Percentiles rank a stretch among this genome's conserved stretches.
These are phyloP conservation scores for Peromyscus eremicus DNA, from an alignment of 2,797 vertebrate species.

Conservation along the genomic window DNA sequence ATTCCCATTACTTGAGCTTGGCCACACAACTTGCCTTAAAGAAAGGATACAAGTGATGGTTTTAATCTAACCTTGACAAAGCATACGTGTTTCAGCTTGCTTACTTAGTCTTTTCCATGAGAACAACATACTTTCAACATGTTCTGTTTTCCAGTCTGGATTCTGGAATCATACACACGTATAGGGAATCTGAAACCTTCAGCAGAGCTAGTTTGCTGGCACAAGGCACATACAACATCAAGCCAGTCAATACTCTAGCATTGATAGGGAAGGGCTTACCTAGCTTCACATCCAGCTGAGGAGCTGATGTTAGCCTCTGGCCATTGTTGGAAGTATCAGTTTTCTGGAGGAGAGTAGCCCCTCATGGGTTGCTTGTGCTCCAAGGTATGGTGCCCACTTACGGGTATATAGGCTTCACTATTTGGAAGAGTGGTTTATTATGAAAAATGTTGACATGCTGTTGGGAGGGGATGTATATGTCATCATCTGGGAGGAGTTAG, in stretches of 20 bases:
- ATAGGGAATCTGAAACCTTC: background rate
- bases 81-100: background rate
- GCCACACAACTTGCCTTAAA: background rate
- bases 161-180: background rate
- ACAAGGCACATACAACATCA: background rate
- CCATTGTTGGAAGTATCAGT: background rate
- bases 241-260: background rate
- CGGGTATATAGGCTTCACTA: background rate
- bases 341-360: background rate
- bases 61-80: background rate
- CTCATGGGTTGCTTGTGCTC: background rate
- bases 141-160: background rate
- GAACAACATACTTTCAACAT: accelerated
- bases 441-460: background rate
- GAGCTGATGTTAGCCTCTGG: background rate
- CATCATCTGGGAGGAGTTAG: background rate
- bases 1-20: background rate
- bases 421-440: background rate
- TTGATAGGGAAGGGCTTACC: background rate
- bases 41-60: background rate
- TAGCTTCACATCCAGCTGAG: background rate
- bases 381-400: background rate
- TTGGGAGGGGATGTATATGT: background rate
- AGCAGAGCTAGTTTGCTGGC: background rate
- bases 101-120: accelerated